Evolutionary conservation across 2,888 invertebrate genomes (phyloP).

Genomic region (Campoplex capitator): DNA sequence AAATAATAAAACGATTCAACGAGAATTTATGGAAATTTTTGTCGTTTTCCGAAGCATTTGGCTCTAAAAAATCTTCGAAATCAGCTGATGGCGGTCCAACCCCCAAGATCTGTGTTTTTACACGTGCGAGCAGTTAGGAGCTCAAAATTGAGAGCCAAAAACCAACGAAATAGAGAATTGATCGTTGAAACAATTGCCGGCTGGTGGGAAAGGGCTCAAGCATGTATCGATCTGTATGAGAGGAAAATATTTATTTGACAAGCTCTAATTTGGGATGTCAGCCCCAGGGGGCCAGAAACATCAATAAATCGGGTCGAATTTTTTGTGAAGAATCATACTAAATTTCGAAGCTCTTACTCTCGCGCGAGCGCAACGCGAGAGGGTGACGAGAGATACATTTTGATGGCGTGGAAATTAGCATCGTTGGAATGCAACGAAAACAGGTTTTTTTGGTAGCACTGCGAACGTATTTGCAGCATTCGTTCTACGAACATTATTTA

Average conservation of each 20-base stretch:
- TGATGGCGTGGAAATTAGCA: neutral
- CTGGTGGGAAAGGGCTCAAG: neutral
- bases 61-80: too few species aligned
- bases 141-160: too few species aligned
- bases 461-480: neutral
- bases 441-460: neutral
- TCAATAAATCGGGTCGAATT: conserved; percentile 29
- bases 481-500: neutral
- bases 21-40: too few species aligned
- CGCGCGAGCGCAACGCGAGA: conserved; percentile 63
- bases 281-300: conserved; percentile 1
- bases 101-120: too few species aligned
- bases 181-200: too few species aligned
- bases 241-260: conserved; percentile 1
- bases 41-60: too few species aligned
- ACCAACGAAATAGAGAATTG: too few species aligned
- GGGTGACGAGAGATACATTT: conserved; percentile 30
- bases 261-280: conserved; percentile 11
- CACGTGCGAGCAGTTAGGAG: too few species aligned
- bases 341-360: conserved; percentile 46
- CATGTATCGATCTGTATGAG: neutral
- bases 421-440: neutral
- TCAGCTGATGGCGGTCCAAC: too few species aligned
- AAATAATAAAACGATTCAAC: too few species aligned
- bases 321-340: conserved; percentile 42